phyloP scores from a whole-genome alignment of 2,888 invertebrate genomes.

The Sussaba pulchella region DNA sequence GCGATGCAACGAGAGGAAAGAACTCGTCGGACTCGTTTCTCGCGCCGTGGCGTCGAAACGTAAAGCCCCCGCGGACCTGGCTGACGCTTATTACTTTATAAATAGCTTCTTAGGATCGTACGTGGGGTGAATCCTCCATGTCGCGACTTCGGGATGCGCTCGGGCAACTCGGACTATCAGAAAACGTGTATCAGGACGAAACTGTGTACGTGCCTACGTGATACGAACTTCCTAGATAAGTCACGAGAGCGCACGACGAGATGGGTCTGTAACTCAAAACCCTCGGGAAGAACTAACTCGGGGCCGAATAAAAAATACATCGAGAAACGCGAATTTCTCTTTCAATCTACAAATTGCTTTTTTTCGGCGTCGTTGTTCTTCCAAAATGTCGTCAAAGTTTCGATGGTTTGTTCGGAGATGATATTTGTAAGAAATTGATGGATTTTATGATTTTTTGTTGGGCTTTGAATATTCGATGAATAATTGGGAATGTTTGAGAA shows the following conservation, averaged over 20 bases:
- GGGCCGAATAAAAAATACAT: neutral
- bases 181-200: neutral
- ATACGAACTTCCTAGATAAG: constrained; percentile 28
- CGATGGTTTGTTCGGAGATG: no score
- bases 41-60: constrained; percentile 61
- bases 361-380: no score
- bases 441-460: no score
- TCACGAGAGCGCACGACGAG: no score
- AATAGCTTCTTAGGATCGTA: constrained; percentile 68
- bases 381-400: neutral
- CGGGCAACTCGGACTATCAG: constrained; percentile 9
- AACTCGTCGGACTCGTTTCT: constrained; percentile 68
- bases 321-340: no score
- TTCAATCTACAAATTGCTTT: no score
- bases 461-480: no score
- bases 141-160: constrained; percentile 24
- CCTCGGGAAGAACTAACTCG: no score
- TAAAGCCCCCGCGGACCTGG: constrained; percentile 64
- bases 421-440: no score
- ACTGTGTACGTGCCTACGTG: constrained; percentile 1
- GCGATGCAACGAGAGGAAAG: constrained; percentile 45
- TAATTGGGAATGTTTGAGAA: no score
- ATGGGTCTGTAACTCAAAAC: neutral
- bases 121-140: constrained; percentile 31
- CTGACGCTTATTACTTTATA: constrained; percentile 70